Evolutionary conservation across 2,888 invertebrate genomes (phyloP), one percentile per base, ranked within the genome.

Genomic region (Amphipoea lucens): DNA sequence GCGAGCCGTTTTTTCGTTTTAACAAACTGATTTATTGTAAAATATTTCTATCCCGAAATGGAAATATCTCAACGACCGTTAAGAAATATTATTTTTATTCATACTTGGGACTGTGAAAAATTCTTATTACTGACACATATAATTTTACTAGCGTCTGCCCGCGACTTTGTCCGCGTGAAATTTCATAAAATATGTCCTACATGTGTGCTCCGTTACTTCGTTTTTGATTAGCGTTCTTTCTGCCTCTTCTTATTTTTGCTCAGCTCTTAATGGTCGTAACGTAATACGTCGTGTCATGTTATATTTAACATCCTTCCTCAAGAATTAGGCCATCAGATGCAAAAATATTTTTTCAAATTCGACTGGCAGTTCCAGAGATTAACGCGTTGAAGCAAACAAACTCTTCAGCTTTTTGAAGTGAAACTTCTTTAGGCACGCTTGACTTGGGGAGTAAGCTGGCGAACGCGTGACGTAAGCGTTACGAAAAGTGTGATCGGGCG

Each of bases 1-100:
- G 82, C 78, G 76, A 88, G 76, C 78, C 82, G 82, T 88, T 86
- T 85, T 87, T 87, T 85, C 63, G 51, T 75, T 88, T 73, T 48
- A 72, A 82, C 74, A 65, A 67, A 76, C 69, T 88, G 83, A 88
- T 87, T 87, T 81, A 87, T 81, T 65, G 78, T 88, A 69, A 88
- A 80, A 87, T 86, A 81, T 86, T 88, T 87, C 78, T 85, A 82
- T 88, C 70, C 67, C 68, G 51, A 76, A 74, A 68, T 78, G 82
- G 81, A 86, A 80, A 82, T 76, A 79, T 84, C 76, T 79, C 71
- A 60, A 76, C 48, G 71, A 79, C 75, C 12, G 76, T 72, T 75
- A 54, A 62, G 75, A 79, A 75, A 76, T 81, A 73, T 79, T 70
- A 68, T 77, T 81, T 85, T 71, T 81, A 75, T 76, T 87, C 83